phyloP scores from a whole-genome alignment of 2,113 vertebrate genomes.

The Piprites chloris region DNA sequence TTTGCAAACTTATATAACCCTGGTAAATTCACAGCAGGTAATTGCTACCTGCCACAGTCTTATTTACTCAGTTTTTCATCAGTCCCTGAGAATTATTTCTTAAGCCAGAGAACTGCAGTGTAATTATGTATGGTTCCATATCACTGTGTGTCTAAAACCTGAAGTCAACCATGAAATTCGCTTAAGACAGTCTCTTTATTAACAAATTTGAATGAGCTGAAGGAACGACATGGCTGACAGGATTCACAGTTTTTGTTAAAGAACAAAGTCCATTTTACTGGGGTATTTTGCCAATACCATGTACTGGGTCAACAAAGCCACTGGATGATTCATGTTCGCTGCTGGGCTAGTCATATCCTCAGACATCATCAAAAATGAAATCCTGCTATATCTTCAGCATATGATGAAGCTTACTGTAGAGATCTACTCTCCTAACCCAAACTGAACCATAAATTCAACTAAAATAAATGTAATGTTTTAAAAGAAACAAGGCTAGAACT shows the following conservation, averaged over 20 bases:
- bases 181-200: neutral
- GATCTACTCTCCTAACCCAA: neutral
- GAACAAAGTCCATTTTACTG: neutral
- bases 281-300: neutral
- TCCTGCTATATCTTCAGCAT: neutral
- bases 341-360: neutral
- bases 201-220: neutral
- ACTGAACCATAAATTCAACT: neutral
- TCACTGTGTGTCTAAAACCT: neutral
- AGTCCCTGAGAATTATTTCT: neutral
- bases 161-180: constrained; percentile 22
- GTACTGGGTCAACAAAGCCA: neutral
- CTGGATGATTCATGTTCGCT: neutral
- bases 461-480: neutral
- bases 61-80: constrained; percentile 30
- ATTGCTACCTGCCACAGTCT: neutral
- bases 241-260: neutral
- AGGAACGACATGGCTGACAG: neutral
- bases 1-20: neutral
- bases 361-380: neutral
- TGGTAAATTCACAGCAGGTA: neutral
- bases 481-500: neutral
- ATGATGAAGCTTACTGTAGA: neutral
- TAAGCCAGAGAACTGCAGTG: neutral
- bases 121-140: neutral